Evolutionary conservation across 2,113 vertebrate species (phyloP).

Genomic region (Scomber japonicus): DNA sequence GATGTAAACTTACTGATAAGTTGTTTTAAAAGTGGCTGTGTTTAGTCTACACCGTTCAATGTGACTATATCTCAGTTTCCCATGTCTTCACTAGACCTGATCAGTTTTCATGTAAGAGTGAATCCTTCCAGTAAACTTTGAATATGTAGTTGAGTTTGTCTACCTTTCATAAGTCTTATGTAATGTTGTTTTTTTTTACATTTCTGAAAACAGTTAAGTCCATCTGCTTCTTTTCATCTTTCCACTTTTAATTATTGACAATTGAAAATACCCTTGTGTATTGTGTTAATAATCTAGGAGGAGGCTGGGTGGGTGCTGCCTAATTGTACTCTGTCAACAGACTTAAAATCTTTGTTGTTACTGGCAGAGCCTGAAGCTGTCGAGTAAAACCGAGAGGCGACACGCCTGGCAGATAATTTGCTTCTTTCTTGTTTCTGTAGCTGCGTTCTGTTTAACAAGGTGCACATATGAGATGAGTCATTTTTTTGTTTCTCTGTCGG

Average conservation of each 20-base stretch:
- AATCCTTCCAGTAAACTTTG: background rate
- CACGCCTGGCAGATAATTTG: conserved; percentile 40
- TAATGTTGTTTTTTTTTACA: background rate
- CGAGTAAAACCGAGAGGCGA: conserved; percentile 26
- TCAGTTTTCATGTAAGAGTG: background rate
- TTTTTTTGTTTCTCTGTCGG: background rate
- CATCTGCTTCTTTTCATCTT: conserved; percentile 25
- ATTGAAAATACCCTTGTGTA: conserved; percentile 27
- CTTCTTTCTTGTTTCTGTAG: conserved; percentile 30
- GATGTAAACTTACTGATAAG: conserved; percentile 5
- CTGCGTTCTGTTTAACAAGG: conserved; percentile 43
- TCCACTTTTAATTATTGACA: conserved; percentile 15
- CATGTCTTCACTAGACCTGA: no score
- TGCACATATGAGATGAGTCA: background rate
- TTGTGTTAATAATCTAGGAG: conserved; percentile 57
- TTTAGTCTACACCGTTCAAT: background rate
- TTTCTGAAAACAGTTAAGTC: background rate
- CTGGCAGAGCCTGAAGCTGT: conserved; percentile 33
- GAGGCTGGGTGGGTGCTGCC: conserved; percentile 31
- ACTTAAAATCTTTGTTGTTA: conserved; percentile 61
- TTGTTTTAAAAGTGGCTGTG: background rate
- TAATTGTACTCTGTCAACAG: conserved; percentile 61
- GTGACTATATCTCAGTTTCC: no score
- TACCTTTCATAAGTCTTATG: background rate
- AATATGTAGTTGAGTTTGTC: background rate